Conservation (phyloP, 2,113 vertebrate species). For the Chrysemys picta region DNA sequence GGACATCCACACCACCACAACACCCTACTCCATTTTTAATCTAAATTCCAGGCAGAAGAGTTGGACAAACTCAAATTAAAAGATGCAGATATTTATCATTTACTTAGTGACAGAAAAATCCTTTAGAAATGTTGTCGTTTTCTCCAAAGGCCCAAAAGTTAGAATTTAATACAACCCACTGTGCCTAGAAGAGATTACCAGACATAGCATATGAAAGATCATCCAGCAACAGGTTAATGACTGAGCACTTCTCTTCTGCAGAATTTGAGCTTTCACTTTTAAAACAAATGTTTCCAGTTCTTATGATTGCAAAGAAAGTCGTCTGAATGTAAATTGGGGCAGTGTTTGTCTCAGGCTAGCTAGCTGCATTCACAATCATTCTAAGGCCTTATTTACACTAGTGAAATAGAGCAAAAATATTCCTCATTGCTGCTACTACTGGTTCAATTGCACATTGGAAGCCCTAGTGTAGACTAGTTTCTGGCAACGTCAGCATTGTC, state of each 20-base stretch:
- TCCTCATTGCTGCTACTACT: not conserved
- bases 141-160: not conserved
- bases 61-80: not conserved
- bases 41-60: not conserved
- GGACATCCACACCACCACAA: not conserved
- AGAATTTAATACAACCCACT: not conserved
- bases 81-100: not conserved
- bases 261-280: not conserved
- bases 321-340: rapidly evolving
- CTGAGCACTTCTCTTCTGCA: not conserved
- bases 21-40: not conserved
- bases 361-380: not conserved
- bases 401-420: not conserved
- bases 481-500: not conserved
- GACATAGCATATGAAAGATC: not conserved
- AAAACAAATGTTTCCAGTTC: not conserved
- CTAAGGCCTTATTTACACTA: not conserved
- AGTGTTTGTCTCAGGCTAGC: not conserved
- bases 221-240: not conserved
- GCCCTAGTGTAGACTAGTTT: not conserved
- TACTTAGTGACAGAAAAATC: not conserved
- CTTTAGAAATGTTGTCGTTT: not conserved
- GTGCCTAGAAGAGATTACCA: not conserved
- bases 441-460: not conserved
- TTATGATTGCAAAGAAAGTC: not conserved